Percentiles rank a stretch among this genome's conserved stretches.
Conservation (phyloP, 2,797 vertebrate genomes). For the Karalla daura region DNA sequence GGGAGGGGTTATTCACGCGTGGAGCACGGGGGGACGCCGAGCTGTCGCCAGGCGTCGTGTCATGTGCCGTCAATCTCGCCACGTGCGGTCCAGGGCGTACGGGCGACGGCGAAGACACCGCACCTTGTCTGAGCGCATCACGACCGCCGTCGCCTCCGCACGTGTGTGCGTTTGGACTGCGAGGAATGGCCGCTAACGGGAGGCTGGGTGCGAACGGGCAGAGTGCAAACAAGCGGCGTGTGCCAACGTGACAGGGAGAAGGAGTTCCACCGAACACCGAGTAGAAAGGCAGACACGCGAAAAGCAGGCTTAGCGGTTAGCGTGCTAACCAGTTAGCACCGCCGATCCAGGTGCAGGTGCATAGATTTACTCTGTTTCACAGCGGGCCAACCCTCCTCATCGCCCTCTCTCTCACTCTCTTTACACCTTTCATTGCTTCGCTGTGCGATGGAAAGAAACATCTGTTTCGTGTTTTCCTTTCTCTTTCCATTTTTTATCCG, state of each 20-base stretch:
- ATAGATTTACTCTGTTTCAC: too few relatives aligned
- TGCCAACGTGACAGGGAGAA: neutral
- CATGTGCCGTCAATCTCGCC: constrained; percentile 42
- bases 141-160: constrained; percentile 34
- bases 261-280: too few relatives aligned
- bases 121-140: constrained; percentile 42
- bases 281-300: too few relatives aligned
- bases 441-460: constrained; percentile 9
- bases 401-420: constrained; percentile 10
- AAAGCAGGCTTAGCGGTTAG: too few relatives aligned
- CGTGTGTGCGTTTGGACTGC: constrained; percentile 1
- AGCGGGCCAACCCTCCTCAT: too few relatives aligned
- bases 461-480: constrained; percentile 34
- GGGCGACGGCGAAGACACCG: constrained; percentile 37
- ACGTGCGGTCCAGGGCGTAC: constrained; percentile 30
- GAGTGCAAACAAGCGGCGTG: neutral
- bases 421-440: constrained; percentile 17
- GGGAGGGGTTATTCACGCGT: constrained; percentile 55
- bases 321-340: too few relatives aligned
- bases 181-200: constrained; percentile 2
- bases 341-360: too few relatives aligned
- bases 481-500: constrained; percentile 40
- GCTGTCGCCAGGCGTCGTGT: constrained; percentile 61
- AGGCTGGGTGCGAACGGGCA: constrained; percentile 10
- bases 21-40: constrained; percentile 61